Evolutionary conservation across 2,797 vertebrate species (phyloP), one percentile per base, ranked within the genome.

Genomic region (Semotilus atromaculatus): DNA sequence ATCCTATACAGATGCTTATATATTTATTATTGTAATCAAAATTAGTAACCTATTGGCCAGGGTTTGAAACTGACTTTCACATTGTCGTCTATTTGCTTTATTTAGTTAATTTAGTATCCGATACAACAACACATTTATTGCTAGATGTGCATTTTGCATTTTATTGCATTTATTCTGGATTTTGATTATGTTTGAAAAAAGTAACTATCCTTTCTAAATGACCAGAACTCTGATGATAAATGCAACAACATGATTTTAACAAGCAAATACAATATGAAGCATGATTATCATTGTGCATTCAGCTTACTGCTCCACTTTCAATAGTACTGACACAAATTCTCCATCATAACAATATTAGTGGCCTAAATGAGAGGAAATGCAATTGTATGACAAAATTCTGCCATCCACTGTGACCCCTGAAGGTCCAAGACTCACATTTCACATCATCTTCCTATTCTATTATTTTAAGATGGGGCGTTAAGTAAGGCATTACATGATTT

Each of bases 401-500:
- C 53, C 19, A 72, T 21, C 6, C 13, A 10, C 53, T 31, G 21
- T 72, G 19, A 45, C 26, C 19, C 19, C 13, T 82, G 23, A 62
- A 82, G 9, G 13, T 73, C 40, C 3, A 36, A 45, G n/a, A 82
- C 11, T 29, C 18, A 43, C 18, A 48, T 62, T 48, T 72, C 4
- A 43, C 7, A 62, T 48, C 6, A 18, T 31, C 13, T 64, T 31
- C 29, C 26, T 8, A n/a, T 55, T 34, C 40, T 34, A 55, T 60
- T 82, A 11, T 70, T 70, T 19, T 26, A 62, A 77, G 5, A 60
- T 60, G 4, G 16, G 36, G 34, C 55, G 4, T 60, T 11, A 79
- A 43, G 36, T 40, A 78, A 79, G 40, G 36, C 13, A 62, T 26
- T 58, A 60, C 55, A 79, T 81, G n/a, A 71, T 70, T 53, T 58